Evolutionary conservation across 2,797 vertebrate species (phyloP), one percentile per base, ranked within the genome.

Genomic region (Malacoctenus gilli): DNA sequence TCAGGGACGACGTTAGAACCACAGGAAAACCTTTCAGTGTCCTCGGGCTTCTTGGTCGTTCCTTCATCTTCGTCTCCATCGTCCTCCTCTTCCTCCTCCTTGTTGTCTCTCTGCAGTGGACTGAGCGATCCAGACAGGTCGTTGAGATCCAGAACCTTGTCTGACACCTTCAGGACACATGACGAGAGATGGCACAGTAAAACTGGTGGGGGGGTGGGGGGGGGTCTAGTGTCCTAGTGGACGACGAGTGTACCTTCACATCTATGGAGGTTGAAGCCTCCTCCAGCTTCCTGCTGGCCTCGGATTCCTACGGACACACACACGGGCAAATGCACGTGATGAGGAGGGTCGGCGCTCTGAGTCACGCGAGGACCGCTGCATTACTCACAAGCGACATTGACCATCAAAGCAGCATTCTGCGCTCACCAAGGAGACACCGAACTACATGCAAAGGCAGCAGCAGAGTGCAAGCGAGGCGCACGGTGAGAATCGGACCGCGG

Each of bases 81-180:
- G 5, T 73, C 55, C 22, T 66, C 34, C 32, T 46, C 71, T 2
- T 51, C 46, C 38, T 37, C 69, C 16, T 56, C 55, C n/a, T n/a
- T 0, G 87, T 79, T 20, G 64, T 70, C 19, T 87, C 74, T 70
- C 19, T 87, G 73, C 88, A 0, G 1, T 0, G 70, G 59, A 42
- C 80, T 77, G 36, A 62, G 53, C 7, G 46, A 75, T 0, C 85
- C 77, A 11, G 85, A 90, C 36, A 90, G 83, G 21, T 62, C 40
- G 0, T 72, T 41, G 37, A 82, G 54, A 5, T 80, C 90, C 53
- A 86, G 52, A 10, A 89, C 41, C 28, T 83, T 87, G 80, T 92
- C 90, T 0, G 77, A 85, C 32, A 91, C 58, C 70, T 54, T 80
- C 8, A 41, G 37, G 63, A 80, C 2, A n/a, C 36, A 48, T 76